Base-by-base conservation (phyloP, 2,888 invertebrate genomes). In the Agonopterix heracliana region DNA sequence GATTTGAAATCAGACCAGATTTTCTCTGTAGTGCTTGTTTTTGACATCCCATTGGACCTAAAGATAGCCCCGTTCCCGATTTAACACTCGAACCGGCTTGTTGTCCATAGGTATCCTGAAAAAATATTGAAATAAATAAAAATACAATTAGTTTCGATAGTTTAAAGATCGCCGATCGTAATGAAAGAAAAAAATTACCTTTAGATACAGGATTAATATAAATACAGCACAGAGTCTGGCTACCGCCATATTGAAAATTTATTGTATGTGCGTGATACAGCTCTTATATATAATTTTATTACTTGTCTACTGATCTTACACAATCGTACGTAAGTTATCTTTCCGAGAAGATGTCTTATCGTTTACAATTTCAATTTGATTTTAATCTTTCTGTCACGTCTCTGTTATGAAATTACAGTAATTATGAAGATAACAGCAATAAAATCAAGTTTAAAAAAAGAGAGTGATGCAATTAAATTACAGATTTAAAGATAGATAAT, bases 241-340 rank as follows among this genome's bases (percentile, higher is more conserved):
- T 53, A 54, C 53, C 54, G 68, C 69, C 84, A 84, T 85, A 60
- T 65, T 68, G 61, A 65, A 71, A 73, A 77, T 62, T 63, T 71
- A 64, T 61, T 58, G 59, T 66, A 63, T 68, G 60, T 44, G 60
- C 51, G 61, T 57, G 53, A 53, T 57, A 57, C 46, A 35, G 48
- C 54, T 57, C 62, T 72, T 75, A 72, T 74, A 76, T 73, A 71
- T 60, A 63, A 70, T 63, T 65, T 65, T 65, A 74, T 75, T 74
- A 73, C 73, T 65, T 52, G 44, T 55, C 54, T 41, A 44, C 34
- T 60, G 57, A 67, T 68, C 60, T 71, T 63, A 57, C 62, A 60
- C 55, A 70, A 68, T 68, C 55, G 53, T 12, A 12, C 13, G 11
- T n/a, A 13, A 34, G 34, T 45, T 45, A 45, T 45, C 34, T 38